phyloP scores from a whole-genome alignment of 1,140 invertebrate species.

The Drosophila dunni region DNA sequence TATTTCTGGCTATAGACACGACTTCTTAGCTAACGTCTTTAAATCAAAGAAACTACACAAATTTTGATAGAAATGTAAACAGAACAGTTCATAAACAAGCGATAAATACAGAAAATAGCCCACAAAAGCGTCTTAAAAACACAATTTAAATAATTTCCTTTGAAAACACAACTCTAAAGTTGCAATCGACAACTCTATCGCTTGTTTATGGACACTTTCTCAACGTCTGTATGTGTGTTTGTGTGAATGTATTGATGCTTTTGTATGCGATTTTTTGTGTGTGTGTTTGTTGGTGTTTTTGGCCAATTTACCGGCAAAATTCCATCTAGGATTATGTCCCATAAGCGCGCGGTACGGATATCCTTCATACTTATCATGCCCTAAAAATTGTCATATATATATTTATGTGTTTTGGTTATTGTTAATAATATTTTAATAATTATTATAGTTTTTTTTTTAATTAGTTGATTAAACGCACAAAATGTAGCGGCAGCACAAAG shows the following conservation, averaged over 20 bases:
- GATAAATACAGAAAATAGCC: not conserved
- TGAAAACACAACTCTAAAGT: too few species aligned
- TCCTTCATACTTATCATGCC: slow-evolving; percentile 84
- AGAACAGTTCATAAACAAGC: not conserved
- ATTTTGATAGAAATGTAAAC: slow-evolving; percentile 2
- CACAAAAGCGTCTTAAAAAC: not conserved
- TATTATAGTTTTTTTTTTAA: slow-evolving; percentile 50
- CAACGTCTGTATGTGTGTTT: not conserved
- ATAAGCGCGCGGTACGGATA: slow-evolving; percentile 83
- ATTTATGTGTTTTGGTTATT: slow-evolving; percentile 59
- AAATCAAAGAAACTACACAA: not conserved
- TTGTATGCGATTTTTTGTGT: slow-evolving; percentile 29
- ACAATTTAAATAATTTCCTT: too few species aligned
- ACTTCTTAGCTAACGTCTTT: not conserved
- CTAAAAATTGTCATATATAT: slow-evolving; percentile 73
- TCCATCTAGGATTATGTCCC: slow-evolving; percentile 84
- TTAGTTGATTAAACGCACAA: slow-evolving; percentile 39
- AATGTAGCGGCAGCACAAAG: slow-evolving; percentile 20
- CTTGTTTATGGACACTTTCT: slow-evolving; percentile 19
- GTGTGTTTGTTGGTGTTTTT: slow-evolving; percentile 42
- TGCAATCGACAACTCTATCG: not conserved
- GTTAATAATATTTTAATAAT: slow-evolving; percentile 36
- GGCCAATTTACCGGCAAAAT: slow-evolving; percentile 85
- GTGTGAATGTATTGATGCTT: slow-evolving; percentile 15
- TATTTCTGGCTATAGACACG: too few species aligned